Percentiles rank a stretch among this genome's conserved stretches.
These are phyloP conservation scores for Cavia porcellus DNA, from an alignment of 2,113 vertebrate species.

Conservation along the genomic window DNA sequence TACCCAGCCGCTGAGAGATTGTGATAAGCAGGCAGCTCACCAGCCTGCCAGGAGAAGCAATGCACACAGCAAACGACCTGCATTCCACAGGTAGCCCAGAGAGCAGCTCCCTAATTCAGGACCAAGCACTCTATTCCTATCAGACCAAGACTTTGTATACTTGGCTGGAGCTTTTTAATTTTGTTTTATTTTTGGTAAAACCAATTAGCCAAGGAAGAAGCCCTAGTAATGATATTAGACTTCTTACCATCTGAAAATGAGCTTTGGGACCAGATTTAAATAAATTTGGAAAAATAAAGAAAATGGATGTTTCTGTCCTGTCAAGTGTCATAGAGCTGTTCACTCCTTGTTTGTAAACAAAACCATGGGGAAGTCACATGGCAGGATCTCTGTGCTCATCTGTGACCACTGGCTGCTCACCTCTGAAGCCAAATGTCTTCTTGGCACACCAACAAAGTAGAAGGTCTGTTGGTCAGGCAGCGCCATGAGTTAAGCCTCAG, in stretches of 20 bases:
- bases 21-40: neutral
- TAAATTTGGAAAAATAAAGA: slow-evolving; percentile 21
- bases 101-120: neutral
- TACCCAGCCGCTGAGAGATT: neutral
- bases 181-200: neutral
- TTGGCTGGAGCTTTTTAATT: slow-evolving; percentile 7
- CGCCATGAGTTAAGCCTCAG: neutral
- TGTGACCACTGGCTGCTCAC: neutral
- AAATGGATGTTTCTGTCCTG: neutral
- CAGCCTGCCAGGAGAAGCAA: neutral
- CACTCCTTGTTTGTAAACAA: neutral
- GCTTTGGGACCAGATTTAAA: slow-evolving; percentile 34
- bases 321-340: neutral
- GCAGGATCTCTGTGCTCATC: neutral
- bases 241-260: neutral
- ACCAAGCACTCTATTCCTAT: neutral
- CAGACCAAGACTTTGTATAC: neutral
- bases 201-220: neutral
- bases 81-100: neutral
- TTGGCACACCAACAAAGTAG: neutral
- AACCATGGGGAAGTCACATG: neutral
- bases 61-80: neutral
- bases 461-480: neutral
- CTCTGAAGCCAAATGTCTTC: neutral
- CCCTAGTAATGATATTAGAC: neutral